Base-by-base conservation (phyloP, 2,797 vertebrate genomes). In the Clarias fuscus region DNA sequence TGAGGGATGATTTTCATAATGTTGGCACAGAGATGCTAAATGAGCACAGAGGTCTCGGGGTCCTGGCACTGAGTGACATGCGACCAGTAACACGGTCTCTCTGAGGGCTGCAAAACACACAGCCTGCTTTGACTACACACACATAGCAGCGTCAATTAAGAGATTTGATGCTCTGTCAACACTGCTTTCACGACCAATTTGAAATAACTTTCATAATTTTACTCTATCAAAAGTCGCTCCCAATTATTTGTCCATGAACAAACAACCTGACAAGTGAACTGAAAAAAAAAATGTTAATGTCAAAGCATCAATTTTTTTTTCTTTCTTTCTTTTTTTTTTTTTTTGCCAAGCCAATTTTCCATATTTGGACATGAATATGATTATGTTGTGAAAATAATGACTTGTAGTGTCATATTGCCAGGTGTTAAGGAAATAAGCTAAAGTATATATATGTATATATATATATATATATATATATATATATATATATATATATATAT, bases 1-100 rank as follows among this genome's bases (percentile, higher is more conserved):
- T 96, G 98, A 98, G 97, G 97, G 97, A 97, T 96, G 96, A 99
- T 99, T 98, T 99, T 99, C 97, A 99, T 99, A 99, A 99, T 98
- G 97, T 95, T 96, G 95, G 96, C 95, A 95, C 94, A 93, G 95
- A 96, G 96, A 96, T 93, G 94, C 95, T 96, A 99, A 99, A 99
- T 98, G 98, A 99, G 97, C 96, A 91, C 87, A 90, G 95, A 96
- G 97, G 96, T 97, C 96, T 96, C 94, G 93, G 97, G 97, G 97
- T 97, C 96, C 96, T 96, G 93, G 94, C 96, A 97, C 96, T 97
- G 97, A 99, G 95, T 98, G 98, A 98, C 98, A 98, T 94, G 91
- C 96, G 96, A 97, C 96, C 96, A 96, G 96, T 96, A 96, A 95
- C 96, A 96, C 96, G 94, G 90, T 96, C 94, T 96, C 95, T 94